Percentiles rank a stretch among this genome's conserved stretches.
Conservation (phyloP, 2,888 invertebrate species). For the Chironomus riparius region DNA sequence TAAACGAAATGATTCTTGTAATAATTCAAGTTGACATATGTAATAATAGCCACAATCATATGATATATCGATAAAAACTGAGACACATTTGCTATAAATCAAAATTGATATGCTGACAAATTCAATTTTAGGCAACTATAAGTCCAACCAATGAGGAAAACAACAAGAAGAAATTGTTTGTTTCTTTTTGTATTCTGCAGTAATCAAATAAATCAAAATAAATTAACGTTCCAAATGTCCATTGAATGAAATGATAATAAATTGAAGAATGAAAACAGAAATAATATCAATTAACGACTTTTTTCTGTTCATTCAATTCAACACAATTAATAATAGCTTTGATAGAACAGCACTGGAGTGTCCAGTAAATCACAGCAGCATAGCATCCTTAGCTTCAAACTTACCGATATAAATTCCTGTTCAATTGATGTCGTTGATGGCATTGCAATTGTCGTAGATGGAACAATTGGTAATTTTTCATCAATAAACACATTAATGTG, state of each 20-base stretch:
- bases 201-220: not conserved
- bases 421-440: not conserved
- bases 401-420: not conserved
- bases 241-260: not conserved
- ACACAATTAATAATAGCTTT: not conserved
- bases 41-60: no score
- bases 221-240: not conserved
- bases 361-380: not conserved
- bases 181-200: not conserved
- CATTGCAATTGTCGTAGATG: not conserved
- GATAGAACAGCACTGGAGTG: not conserved
- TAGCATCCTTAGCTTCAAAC: not conserved
- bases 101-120: no score
- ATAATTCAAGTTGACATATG: no score
- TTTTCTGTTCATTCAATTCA: not conserved
- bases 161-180: not conserved
- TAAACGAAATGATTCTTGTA: not conserved
- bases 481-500: not conserved
- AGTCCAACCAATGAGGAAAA: not conserved
- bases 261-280: not conserved
- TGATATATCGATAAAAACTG: no score
- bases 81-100: no score
- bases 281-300: not conserved
- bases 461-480: conserved; percentile 11
- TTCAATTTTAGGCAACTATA: no score